Evolutionary conservation across 2,888 invertebrate species (phyloP), one percentile per base, ranked within the genome.

Genomic region (Drosophila emarginata): DNA sequence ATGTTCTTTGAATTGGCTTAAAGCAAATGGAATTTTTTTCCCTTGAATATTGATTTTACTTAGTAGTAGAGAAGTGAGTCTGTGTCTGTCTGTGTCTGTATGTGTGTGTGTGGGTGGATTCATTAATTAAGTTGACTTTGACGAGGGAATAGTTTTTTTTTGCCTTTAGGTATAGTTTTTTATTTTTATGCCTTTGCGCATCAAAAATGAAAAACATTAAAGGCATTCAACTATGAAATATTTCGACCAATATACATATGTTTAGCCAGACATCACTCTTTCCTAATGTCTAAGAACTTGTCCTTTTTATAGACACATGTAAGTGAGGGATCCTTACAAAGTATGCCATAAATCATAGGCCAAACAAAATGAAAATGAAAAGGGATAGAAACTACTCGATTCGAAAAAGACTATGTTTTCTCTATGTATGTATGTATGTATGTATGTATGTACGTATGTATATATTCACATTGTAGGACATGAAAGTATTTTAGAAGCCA

Each of bases 41-140:
- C 15, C 40, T 77, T 70, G 73, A 80, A 74, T 86, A 87, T 86
- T 79, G 86, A 86, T 88, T 86, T 86, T 81, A 58, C 45, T 36
- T 53, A 11, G 53, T 53, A 11, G 53, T 15, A 32, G 9, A 9
- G 9, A 32, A 32, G 32, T 18, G 45, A 12, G 21, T 12, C n/a
- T 53, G 15, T 32, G 2, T 32, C 18, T 36, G 14, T 18, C n/a
- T 37, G 9, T 21, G 18, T 18, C 11, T 56, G 9, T 21, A n/a
- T 56, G 56, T n/a, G 56, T 5, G 56, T 36, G 15, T 50, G 51
- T 15, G 54, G 57, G 72, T 61, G 61, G 56, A 64, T 78, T 70
- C 77, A 84, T 85, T 87, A 88, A 87, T 87, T 80, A 87, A 78
- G 68, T 82, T 88, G 88, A 89, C 87, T 86, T 90, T 90, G 90